Base-by-base conservation (phyloP, 2,888 invertebrate genomes). In the Masnerella sp. region DNA sequence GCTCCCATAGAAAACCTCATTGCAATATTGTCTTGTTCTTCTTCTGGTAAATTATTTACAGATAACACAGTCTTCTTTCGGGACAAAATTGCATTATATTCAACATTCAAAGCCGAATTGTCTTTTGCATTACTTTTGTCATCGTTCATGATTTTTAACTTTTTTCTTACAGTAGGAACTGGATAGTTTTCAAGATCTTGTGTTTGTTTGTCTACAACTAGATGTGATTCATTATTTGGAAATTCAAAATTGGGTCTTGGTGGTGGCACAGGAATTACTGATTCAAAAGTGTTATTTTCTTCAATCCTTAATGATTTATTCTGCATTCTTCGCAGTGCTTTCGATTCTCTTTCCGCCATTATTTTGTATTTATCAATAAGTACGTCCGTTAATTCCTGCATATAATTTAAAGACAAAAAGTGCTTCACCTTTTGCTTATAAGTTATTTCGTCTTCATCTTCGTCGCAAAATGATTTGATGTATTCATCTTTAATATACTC, bases 401-500 rank as follows among this genome's bases (percentile, higher is more conserved):
- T 86, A 49, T 87, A 86, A 79, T 82, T 85, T 25, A 82, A 83
- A 14, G 80, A 79, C 34, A 85, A 68, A 2, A 84, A 71, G 67
- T 83, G 81, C 58, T 85, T 83, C 7, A 84, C 67, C 18, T 84
- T 84, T 4, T 75, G 74, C 45, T 77, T 76, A 20, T 80, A 73
- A 3, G 78, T 17, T 1, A 74, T 42, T 5, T 75, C 77, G 18
- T 80, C 78, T 25, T 84, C 79, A 2, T 54, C 71, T 32, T 82
- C 82, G 9, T 85, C 81, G 56, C 69, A 79, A 7, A 83, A 64
- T 12, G 85, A 79, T 17, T 84, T 83, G 2, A 83, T 59, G 73
- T 85, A 84, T 68, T 86, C 84, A 36, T 85, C 83, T 40, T 79
- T 84, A 5, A 87, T 86, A 47, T 87, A 87, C 42, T 85, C 87